These are phyloP conservation scores for Litocranius walleri DNA, from an alignment of 2,113 vertebrate genomes.

Conservation along the genomic window DNA sequence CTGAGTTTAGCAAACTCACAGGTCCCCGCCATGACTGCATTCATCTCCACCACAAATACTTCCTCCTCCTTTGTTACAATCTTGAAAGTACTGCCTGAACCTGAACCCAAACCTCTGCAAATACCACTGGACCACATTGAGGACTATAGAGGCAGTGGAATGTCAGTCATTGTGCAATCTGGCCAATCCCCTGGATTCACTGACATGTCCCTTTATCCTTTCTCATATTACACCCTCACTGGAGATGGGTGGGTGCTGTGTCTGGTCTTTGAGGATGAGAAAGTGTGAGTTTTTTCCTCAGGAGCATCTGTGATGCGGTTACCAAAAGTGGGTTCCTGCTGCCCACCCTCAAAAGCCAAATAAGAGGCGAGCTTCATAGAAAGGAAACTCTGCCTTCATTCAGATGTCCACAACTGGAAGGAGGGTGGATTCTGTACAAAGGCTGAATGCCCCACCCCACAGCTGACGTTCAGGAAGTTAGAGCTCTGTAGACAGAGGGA, in stretches of 20 bases:
- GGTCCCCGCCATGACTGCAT: not conserved
- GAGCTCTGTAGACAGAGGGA: not conserved
- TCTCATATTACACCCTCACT: rapidly evolving
- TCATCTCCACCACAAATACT: not conserved
- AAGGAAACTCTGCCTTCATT: not conserved
- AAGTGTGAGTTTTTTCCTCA: not conserved
- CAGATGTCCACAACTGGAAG: not conserved
- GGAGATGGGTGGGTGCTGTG: rapidly evolving
- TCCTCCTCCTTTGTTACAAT: not conserved
- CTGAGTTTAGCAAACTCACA: not conserved
- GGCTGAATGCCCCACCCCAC: not conserved
- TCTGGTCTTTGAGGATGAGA: not conserved
- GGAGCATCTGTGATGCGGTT: not conserved
- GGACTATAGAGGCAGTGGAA: not conserved
- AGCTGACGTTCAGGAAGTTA: not conserved
- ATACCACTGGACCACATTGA: rapidly evolving
- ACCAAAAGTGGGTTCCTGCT: not conserved
- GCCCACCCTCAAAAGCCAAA: not conserved
- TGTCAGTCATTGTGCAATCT: rapidly evolving
- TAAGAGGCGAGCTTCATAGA: not conserved
- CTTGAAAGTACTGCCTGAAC: not conserved
- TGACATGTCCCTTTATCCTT: not conserved
- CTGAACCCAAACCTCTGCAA: not conserved
- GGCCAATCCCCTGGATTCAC: rapidly evolving
- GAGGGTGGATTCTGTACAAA: not conserved